phyloP scores from a whole-genome alignment of 2,113 vertebrate species.

The Montifringilla adamsi region DNA sequence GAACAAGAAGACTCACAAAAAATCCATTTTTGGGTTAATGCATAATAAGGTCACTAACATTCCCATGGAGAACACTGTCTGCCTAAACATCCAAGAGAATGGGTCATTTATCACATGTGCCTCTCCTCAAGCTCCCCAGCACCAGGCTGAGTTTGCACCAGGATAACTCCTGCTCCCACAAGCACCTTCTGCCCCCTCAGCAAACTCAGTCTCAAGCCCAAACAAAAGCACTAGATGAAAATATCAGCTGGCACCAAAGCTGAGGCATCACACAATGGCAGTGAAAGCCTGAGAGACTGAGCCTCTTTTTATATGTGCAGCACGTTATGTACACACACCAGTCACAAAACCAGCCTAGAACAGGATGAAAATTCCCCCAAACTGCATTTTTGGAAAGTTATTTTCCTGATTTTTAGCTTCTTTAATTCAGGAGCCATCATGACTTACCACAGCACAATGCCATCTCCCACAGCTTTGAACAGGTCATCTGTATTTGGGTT shows the following conservation, averaged over 20 bases:
- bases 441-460: slow-evolving; percentile 90
- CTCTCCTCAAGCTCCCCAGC: not conserved
- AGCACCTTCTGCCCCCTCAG: not conserved
- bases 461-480: slow-evolving; percentile 87
- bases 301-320: not conserved
- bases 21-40: not conserved
- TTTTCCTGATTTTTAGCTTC: not conserved
- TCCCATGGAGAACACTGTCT: not conserved
- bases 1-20: not conserved
- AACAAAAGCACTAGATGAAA: not conserved
- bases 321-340: not conserved
- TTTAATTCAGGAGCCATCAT: not conserved
- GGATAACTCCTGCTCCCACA: not conserved
- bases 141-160: not conserved
- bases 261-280: not conserved
- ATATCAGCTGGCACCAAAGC: not conserved
- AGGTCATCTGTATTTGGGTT: slow-evolving; percentile 85
- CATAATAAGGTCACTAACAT: not conserved
- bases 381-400: not conserved
- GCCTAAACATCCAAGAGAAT: not conserved
- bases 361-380: not conserved
- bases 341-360: not conserved
- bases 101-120: not conserved
- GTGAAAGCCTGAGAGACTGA: not conserved
- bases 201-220: not conserved